These are phyloP conservation scores for Petrosia ficiformis DNA, from an alignment of 37 sponge, comb jelly and placozoan genomes.

Conservation along the genomic window DNA sequence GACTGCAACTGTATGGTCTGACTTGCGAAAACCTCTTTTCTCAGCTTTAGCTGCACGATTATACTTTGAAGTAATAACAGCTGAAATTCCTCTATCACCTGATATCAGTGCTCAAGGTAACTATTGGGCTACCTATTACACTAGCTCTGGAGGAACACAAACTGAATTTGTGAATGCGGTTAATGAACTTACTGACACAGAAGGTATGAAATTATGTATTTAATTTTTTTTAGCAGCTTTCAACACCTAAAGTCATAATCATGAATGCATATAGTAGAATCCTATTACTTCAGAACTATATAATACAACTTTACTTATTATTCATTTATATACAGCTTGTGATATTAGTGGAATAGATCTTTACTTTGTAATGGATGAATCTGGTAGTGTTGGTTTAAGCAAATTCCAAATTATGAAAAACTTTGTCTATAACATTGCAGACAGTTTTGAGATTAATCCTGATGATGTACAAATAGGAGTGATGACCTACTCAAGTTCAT, in stretches of 20 bases:
- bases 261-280: too few species aligned
- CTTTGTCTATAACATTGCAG: neutral
- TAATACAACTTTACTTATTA: too few species aligned
- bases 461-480: neutral
- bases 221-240: too few species aligned
- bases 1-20: neutral
- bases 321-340: neutral
- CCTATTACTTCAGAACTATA: too few species aligned
- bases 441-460: neutral
- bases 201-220: too few species aligned
- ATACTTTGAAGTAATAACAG: neutral
- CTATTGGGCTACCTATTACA: neutral
- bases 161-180: neutral
- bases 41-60: neutral
- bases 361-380: neutral
- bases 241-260: too few species aligned
- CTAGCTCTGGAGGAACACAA: neutral
- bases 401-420: neutral
- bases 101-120: neutral
- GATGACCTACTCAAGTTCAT: neutral
- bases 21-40: neutral
- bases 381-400: neutral
- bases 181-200: neutral
- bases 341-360: neutral
- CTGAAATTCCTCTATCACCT: neutral